These are phyloP conservation scores for Orientallactaga sibirica DNA, from an alignment of 2,797 vertebrate genomes.

Conservation along the genomic window DNA sequence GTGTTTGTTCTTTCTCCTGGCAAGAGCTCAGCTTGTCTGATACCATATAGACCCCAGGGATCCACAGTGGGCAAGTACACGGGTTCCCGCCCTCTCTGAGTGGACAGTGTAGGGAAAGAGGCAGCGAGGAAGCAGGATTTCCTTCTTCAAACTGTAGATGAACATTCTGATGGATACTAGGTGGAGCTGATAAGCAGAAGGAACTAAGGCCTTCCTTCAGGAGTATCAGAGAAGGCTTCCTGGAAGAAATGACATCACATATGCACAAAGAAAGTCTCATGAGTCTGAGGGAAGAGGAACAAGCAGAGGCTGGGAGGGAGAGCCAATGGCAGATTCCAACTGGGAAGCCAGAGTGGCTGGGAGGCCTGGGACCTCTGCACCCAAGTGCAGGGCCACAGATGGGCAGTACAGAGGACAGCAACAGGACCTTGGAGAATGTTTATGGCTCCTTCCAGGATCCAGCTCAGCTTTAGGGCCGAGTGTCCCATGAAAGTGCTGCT, in stretches of 20 bases:
- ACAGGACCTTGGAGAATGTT: background rate
- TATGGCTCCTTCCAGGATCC: too few relatives aligned
- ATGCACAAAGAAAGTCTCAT: background rate
- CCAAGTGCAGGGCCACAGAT: background rate
- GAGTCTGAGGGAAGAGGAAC: background rate
- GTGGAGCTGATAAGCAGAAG: background rate
- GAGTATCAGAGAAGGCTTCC: background rate
- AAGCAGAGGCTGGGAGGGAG: background rate
- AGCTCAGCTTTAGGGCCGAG: background rate
- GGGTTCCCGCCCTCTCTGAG: background rate
- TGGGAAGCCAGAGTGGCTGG: background rate
- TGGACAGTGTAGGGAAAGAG: background rate
- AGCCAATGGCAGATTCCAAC: background rate
- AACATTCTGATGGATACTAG: background rate
- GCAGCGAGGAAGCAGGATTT: background rate
- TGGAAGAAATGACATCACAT: background rate
- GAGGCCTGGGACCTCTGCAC: accelerated
- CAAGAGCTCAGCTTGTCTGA: background rate
- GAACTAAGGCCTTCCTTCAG: too few relatives aligned
- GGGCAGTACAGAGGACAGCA: background rate
- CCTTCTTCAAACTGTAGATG: accelerated
- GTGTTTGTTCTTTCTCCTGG: background rate
- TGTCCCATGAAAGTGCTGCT: background rate
- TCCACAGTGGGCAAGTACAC: background rate
- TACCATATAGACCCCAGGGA: background rate